Evolutionary conservation across 2,888 invertebrate species (phyloP).

Genomic region (Hyposoter didymator): DNA sequence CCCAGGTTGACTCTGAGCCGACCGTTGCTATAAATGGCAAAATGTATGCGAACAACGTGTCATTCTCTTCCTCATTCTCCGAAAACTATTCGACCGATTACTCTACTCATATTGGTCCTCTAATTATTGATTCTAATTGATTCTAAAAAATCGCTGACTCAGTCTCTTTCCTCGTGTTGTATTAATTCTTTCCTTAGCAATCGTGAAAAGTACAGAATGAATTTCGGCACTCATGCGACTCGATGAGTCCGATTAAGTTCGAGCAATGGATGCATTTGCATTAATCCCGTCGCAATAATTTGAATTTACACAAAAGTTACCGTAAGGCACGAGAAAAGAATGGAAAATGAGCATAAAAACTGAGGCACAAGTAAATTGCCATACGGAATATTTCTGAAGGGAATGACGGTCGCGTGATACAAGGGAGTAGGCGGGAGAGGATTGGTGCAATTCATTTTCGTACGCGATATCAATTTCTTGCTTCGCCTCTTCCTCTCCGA

Average conservation of each 20-base stretch:
- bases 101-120: conserved; percentile 76
- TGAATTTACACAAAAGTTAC: too few species aligned
- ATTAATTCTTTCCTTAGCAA: background rate
- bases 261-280: too few species aligned
- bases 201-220: conserved; percentile 51
- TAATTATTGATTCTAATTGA: background rate
- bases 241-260: too few species aligned
- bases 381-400: conserved; percentile 82
- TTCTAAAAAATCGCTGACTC: background rate
- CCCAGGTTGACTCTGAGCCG: conserved; percentile 21
- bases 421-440: conserved; percentile 32
- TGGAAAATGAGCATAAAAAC: too few species aligned
- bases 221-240: too few species aligned
- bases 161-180: background rate
- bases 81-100: conserved; percentile 59
- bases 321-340: too few species aligned
- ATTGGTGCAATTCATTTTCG: conserved; percentile 84
- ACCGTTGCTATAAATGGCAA: conserved; percentile 7
- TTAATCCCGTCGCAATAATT: too few species aligned
- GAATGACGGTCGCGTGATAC: conserved; percentile 60
- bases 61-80: background rate
- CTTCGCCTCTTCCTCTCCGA: conserved; percentile 79
- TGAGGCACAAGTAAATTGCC: too few species aligned
- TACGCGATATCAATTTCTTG: conserved; percentile 84
- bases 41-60: conserved; percentile 21